Evolutionary conservation across 2,888 invertebrate species (phyloP).

Genomic region (Acronicta aceris): DNA sequence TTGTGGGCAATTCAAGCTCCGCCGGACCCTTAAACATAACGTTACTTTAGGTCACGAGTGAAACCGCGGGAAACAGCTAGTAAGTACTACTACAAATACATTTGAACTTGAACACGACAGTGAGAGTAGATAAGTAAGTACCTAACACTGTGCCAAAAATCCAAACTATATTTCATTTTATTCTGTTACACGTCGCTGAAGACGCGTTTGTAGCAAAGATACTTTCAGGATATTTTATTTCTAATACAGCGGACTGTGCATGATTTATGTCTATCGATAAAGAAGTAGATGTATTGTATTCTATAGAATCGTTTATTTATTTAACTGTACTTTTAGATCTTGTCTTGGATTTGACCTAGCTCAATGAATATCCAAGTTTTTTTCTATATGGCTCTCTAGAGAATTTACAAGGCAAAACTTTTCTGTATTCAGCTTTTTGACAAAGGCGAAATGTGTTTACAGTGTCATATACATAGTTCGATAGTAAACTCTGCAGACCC

Average conservation of each 20-base stretch:
- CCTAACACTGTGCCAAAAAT: no score
- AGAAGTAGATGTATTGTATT: conserved; percentile 21
- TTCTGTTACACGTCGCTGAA: neutral
- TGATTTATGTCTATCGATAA: no score
- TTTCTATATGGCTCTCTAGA: conserved; percentile 7
- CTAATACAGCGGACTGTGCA: neutral
- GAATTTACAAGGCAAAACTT: conserved; percentile 12
- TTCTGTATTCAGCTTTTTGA: conserved; percentile 20
- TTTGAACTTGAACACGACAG: no score
- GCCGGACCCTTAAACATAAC: no score
- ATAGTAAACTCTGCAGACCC: neutral
- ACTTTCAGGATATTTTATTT: conserved; percentile 5
- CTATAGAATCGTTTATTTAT: conserved; percentile 21
- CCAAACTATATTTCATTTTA: no score
- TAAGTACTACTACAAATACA: no score
- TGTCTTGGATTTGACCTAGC: no score
- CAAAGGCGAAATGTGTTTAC: conserved; percentile 17
- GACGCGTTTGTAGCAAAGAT: neutral
- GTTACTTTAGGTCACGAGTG: no score
- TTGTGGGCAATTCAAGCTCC: no score
- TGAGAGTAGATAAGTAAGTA: no score
- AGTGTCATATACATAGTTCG: no score
- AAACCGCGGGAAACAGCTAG: no score
- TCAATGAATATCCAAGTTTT: conserved; percentile 9
- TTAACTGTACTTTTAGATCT: conserved; percentile 10